Evolutionary conservation across 1,140 invertebrate species (phyloP).

Genomic region (Amphibalanus amphitrite): DNA sequence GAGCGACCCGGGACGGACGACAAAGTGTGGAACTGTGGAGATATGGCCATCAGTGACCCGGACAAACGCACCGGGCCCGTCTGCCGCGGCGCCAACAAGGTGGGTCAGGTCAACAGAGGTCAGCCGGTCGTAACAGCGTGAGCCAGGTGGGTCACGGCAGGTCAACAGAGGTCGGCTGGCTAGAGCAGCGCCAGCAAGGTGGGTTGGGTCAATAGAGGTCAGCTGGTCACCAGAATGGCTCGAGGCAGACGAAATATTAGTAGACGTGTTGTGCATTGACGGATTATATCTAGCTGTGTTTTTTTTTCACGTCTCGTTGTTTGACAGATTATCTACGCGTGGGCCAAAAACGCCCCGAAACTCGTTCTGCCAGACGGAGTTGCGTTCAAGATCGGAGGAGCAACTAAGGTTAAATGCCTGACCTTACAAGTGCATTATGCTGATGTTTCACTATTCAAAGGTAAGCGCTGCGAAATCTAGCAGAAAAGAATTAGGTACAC

Average conservation of each 20-base stretch:
- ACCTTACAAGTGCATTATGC: constrained; percentile 87
- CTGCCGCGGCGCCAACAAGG: constrained; percentile 29
- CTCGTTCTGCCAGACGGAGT: constrained; percentile 68
- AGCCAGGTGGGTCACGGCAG: neutral
- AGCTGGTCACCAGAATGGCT: neutral
- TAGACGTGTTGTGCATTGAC: neutral
- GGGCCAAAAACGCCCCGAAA: constrained; percentile 84
- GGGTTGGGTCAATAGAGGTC: neutral
- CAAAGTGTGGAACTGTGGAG: constrained; percentile 62
- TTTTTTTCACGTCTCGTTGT: neutral
- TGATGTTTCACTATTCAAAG: constrained; percentile 46
- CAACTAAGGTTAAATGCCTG: constrained; percentile 33
- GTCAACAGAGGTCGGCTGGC: neutral
- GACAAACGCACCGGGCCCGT: constrained; percentile 37
- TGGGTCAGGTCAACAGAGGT: neutral
- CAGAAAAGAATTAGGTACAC: too few species aligned
- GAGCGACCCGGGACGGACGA: constrained; percentile 55
- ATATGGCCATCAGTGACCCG: constrained; percentile 48
- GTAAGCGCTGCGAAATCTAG: constrained; percentile 31
- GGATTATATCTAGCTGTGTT: neutral
- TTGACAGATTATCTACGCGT: constrained; percentile 78
- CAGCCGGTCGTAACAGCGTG: constrained; percentile 37
- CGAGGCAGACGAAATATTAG: neutral
- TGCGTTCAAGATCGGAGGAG: constrained; percentile 43
- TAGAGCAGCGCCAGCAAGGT: neutral